These are phyloP conservation scores for Pristionchus pacificus DNA, from an alignment of 1,140 invertebrate species.

Conservation along the genomic window DNA sequence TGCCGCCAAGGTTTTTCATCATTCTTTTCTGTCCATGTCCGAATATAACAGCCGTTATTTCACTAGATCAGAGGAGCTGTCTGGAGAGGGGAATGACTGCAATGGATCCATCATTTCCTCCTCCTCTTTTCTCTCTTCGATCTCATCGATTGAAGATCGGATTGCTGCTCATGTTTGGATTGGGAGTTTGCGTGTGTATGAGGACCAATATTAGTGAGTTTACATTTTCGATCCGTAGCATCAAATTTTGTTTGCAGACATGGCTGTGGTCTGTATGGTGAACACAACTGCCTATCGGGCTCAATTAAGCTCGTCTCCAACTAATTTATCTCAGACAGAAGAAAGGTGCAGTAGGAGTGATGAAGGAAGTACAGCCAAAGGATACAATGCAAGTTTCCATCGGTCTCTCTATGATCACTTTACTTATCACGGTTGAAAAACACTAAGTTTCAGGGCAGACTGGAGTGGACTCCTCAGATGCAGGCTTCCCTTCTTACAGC, in stretches of 20 bases:
- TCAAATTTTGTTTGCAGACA: neutral
- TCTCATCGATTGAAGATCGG: neutral
- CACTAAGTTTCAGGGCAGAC: neutral
- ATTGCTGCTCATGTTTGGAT: neutral
- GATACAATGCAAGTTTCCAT: neutral
- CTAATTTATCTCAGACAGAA: neutral
- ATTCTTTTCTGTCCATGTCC: too few relatives aligned
- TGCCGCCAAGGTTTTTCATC: too few relatives aligned
- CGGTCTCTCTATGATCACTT: too few relatives aligned
- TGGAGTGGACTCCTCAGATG: neutral
- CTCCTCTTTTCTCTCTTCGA: neutral
- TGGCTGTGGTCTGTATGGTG: neutral
- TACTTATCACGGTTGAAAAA: too few relatives aligned
- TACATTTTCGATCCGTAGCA: neutral
- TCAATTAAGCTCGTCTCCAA: too few relatives aligned
- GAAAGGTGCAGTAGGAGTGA: neutral
- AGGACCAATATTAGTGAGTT: neutral
- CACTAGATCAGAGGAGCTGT: too few relatives aligned
- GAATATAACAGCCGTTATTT: too few relatives aligned
- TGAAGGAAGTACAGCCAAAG: neutral
- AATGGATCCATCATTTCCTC: too few relatives aligned
- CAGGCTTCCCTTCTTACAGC: neutral
- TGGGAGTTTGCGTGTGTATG: neutral
- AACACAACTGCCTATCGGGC: neutral
- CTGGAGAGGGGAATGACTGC: too few relatives aligned